phyloP scores from a whole-genome alignment of 2,113 vertebrate genomes.

The Rhinogobius similis region DNA sequence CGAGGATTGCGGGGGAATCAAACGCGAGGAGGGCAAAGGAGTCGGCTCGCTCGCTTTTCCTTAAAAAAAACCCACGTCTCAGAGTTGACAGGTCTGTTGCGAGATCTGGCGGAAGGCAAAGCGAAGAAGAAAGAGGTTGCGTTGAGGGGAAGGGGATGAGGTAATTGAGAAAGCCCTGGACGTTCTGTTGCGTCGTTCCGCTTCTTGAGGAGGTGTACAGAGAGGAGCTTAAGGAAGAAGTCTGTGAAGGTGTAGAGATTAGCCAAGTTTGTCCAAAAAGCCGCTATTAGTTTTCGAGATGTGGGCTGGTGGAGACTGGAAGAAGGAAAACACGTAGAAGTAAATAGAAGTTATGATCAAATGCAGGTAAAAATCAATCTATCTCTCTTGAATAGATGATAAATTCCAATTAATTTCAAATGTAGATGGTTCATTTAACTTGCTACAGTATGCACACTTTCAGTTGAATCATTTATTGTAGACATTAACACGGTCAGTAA shows the following conservation, averaged over 20 bases:
- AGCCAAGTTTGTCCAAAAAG: constrained; percentile 21
- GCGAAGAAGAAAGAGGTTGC: constrained; percentile 49
- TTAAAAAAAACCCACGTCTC: constrained; percentile 25
- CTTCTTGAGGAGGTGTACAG: constrained; percentile 31
- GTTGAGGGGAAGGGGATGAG: constrained; percentile 34
- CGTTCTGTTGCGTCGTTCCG: constrained; percentile 16
- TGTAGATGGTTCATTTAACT: no score
- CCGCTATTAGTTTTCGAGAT: neutral
- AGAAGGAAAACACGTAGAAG: no score
- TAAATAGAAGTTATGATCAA: no score
- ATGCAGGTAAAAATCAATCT: no score
- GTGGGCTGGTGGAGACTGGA: no score
- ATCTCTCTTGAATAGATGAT: no score
- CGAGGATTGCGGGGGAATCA: constrained; percentile 47
- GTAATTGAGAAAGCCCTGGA: constrained; percentile 55
- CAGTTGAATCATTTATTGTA: no score
- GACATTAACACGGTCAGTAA: no score
- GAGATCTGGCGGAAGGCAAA: constrained; percentile 53
- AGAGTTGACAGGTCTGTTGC: constrained; percentile 56
- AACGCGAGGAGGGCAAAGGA: constrained; percentile 47
- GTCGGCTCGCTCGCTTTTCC: constrained; percentile 28
- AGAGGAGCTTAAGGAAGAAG: constrained; percentile 24
- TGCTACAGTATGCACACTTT: no score
- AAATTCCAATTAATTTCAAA: no score
- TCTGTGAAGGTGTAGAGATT: constrained; percentile 20